These are phyloP conservation scores for Benthochromis sp. DNA, from an alignment of 2,113 vertebrate genomes.

Conservation along the genomic window DNA sequence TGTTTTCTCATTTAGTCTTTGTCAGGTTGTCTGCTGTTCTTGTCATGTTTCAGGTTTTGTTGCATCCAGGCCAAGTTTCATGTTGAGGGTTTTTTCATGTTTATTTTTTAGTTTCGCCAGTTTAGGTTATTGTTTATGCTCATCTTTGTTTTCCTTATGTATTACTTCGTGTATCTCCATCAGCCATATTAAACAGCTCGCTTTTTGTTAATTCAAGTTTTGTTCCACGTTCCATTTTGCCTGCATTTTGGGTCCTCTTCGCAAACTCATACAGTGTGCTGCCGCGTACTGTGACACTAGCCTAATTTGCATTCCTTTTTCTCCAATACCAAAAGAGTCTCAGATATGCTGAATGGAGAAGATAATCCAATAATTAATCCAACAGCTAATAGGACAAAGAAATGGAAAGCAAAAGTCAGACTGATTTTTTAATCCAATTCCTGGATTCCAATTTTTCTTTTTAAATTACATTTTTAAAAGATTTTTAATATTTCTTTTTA, in stretches of 20 bases:
- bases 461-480: not conserved
- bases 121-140: not conserved
- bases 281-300: not conserved
- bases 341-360: not conserved
- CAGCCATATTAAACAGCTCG: not conserved
- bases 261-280: not conserved
- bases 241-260: not conserved
- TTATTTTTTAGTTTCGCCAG: not conserved
- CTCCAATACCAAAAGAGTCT: not conserved
- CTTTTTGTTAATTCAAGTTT: not conserved
- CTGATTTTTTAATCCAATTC: not conserved
- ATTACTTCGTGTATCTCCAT: not conserved
- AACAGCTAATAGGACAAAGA: not conserved
- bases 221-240: not conserved
- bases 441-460: not conserved
- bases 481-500: not conserved
- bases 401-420: not conserved
- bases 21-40: not conserved
- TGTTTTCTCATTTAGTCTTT: not conserved
- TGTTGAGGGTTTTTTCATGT: not conserved
- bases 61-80: not conserved
- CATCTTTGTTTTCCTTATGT: not conserved
- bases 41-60: not conserved
- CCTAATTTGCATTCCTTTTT: not conserved
- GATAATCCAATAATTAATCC: not conserved